These are phyloP conservation scores for Theristus sp. DNA, from an alignment of 2,888 invertebrate species.

Conservation along the genomic window DNA sequence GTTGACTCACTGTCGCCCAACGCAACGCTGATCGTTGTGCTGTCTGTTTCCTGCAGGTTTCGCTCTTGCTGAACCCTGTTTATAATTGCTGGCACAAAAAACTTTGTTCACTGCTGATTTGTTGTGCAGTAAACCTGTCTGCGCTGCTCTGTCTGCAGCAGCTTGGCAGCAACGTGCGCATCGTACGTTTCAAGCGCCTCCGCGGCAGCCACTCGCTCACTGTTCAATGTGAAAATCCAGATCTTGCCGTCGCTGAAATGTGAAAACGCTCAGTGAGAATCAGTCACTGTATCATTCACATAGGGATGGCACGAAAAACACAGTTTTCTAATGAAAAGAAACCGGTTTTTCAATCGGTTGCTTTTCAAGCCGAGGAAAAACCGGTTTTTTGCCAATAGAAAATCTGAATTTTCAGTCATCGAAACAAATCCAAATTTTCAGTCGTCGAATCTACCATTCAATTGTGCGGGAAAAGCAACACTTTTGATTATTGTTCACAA, in stretches of 20 bases:
- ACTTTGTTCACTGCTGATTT: not conserved
- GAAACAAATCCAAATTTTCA: too few species aligned
- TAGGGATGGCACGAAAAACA: too few species aligned
- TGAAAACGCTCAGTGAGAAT: not conserved
- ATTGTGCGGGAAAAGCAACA: too few species aligned
- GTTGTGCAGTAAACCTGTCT: not conserved
- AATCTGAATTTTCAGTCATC: too few species aligned
- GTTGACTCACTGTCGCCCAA: slow-evolving; percentile 17
- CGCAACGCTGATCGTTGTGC: slow-evolving; percentile 17
- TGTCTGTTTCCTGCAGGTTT: not conserved
- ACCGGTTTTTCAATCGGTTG: too few species aligned
- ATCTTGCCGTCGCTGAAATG: slow-evolving; percentile 61
- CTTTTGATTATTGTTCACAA: too few species aligned
- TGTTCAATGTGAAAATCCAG: slow-evolving; percentile 60
- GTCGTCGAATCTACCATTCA: too few species aligned
- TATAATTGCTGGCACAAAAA: not conserved
- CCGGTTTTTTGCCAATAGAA: too few species aligned
- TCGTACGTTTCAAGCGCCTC: slow-evolving; percentile 47
- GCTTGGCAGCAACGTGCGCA: slow-evolving; percentile 46
- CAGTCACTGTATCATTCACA: not conserved
- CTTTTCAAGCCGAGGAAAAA: too few species aligned
- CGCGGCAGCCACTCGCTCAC: slow-evolving; percentile 48
- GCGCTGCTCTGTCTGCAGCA: slow-evolving; percentile 2
- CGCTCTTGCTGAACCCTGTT: not conserved
- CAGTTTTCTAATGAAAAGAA: too few species aligned